phyloP scores from a whole-genome alignment of 2,113 vertebrate genomes.

The Ardeotis arabs region DNA sequence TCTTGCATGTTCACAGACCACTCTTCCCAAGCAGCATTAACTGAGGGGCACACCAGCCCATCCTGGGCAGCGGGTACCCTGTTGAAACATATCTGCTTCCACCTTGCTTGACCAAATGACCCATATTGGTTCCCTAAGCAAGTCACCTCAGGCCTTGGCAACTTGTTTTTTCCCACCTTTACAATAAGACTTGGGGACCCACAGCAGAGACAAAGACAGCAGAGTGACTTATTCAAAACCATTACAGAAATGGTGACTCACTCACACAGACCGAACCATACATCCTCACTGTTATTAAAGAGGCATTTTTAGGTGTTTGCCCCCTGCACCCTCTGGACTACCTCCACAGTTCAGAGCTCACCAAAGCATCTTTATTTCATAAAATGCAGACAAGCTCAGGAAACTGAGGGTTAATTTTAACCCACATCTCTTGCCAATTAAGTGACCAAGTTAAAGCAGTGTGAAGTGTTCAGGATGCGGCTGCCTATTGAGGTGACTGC shows the following conservation, averaged over 20 bases:
- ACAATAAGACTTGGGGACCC: background rate
- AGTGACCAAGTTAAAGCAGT: background rate
- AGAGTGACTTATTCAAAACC: background rate
- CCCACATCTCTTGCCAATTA: background rate
- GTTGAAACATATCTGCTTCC: background rate
- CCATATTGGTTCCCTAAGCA: background rate
- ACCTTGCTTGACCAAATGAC: background rate
- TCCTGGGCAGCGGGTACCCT: background rate
- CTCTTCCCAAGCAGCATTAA: background rate
- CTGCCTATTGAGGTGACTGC: background rate
- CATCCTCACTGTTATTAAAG: background rate
- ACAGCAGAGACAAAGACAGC: background rate
- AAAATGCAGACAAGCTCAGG: background rate
- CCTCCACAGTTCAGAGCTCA: background rate
- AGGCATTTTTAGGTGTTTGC: background rate
- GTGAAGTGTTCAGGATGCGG: background rate
- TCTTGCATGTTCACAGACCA: accelerated
- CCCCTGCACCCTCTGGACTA: background rate
- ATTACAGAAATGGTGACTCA: background rate
- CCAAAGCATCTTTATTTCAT: background rate
- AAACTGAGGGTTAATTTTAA: background rate
- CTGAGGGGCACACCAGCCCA: background rate
- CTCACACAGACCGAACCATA: background rate
- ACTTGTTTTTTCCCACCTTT: background rate
- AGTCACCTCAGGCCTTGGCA: background rate